Conservation (phyloP, 64 coral and sea anemone genomes). For the Astreopora myriophthalma region DNA sequence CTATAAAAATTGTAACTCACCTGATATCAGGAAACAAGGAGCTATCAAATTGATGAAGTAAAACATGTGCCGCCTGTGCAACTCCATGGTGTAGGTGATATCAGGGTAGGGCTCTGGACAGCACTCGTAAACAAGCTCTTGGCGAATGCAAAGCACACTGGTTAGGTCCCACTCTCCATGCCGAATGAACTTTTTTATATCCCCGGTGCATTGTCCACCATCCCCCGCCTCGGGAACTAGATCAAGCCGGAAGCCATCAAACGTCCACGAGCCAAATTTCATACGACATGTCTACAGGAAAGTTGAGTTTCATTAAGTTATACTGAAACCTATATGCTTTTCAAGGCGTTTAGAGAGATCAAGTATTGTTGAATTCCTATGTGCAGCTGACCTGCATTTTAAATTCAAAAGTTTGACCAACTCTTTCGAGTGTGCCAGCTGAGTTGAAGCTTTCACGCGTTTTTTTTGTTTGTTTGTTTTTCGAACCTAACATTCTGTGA, state of each 20-base stretch:
- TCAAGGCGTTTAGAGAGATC: no score
- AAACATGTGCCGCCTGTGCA: slow-evolving; percentile 67
- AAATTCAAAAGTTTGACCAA: no score
- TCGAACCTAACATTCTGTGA: no score
- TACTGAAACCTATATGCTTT: no score
- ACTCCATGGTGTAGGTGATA: slow-evolving; percentile 67
- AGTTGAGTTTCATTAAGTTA: not conserved
- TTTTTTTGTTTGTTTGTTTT: no score
- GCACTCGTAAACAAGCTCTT: slow-evolving; percentile 52
- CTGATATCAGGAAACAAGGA: slow-evolving; percentile 78
- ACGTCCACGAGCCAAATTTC: slow-evolving; percentile 88
- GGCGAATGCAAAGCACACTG: slow-evolving; percentile 40
- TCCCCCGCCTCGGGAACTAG: slow-evolving; percentile 23
- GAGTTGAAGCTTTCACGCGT: no score
- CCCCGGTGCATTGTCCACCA: not conserved
- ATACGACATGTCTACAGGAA: slow-evolving; percentile 33
- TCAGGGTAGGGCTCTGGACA: slow-evolving; percentile 80
- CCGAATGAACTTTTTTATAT: slow-evolving; percentile 75
- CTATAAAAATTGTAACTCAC: not conserved
- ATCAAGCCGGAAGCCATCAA: slow-evolving; percentile 71
- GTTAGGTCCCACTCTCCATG: slow-evolving; percentile 74
- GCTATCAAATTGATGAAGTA: slow-evolving; percentile 77
- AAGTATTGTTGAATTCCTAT: no score
- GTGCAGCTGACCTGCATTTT: no score
- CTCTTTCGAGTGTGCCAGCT: no score